Evolutionary conservation across 2,797 vertebrate species (phyloP), one percentile per base, ranked within the genome.

Genomic region (Coreius guichenoti): DNA sequence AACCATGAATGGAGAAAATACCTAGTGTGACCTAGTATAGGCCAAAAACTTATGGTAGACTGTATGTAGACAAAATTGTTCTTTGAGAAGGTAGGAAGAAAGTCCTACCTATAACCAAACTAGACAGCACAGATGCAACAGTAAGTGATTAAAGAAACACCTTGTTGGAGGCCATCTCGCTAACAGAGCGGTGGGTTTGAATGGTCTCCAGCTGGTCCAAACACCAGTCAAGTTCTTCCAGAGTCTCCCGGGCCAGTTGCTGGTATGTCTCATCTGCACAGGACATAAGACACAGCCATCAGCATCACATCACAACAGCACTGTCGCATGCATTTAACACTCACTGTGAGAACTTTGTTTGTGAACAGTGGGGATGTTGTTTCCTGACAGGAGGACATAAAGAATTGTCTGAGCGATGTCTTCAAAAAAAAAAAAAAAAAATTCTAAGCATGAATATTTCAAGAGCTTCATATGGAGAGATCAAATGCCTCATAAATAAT

Each of bases 191-290:
- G 87, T 96, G 95, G 45, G 96, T 97, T 93, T 96, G 96, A 89
- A 97, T 91, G 77, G 96, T 96, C 92, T 96, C 96, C 92, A 97
- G 91, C 92, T 96, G 96, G 92, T 96, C 96, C 92, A 96, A 91
- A 93, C 96, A 97, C 96, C 96, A 97, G 92, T 97, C 96, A 90
- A 97, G 92, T 92, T 97, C 96, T 89, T 96, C 96, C 93, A 97
- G 92, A 90, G 96, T 97, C 94, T 97, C 96, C 89, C 93, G 91
- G 88, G 96, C 96, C 95, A 96, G 93, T 92, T 96, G 96, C 95
- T 96, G 95, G 92, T 96, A 96, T 5, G 96, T 96, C 92, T 96
- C 96, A 86, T 96, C 96, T 96, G 91, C 80, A 91, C 69, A 89
- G 29, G 84, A 90, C 17, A 90, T 6, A 63, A 72, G 61, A 81